Evolutionary conservation across 2,888 invertebrate genomes (phyloP).

Genomic region (Ormyrus labotus): DNA sequence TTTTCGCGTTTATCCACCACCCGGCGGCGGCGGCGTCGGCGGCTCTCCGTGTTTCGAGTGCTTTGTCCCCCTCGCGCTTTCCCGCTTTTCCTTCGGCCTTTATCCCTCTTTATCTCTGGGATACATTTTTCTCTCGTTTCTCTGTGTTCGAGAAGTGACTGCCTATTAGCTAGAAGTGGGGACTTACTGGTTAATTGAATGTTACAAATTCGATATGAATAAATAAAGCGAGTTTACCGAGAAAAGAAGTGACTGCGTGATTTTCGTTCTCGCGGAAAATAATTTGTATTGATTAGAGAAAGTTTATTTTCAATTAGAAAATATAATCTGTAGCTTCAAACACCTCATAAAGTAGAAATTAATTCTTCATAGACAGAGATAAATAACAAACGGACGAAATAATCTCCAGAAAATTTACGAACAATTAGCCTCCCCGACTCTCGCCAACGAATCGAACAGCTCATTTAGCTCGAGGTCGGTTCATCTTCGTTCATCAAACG

Average conservation of each 20-base stretch:
- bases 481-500: constrained; percentile 58
- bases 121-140: constrained; percentile 17
- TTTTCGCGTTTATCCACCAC: constrained; percentile 29
- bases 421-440: too few species aligned
- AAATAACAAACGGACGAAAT: too few species aligned
- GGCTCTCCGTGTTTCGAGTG: neutral
- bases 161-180: constrained; percentile 13
- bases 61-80: neutral
- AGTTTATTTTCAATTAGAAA: too few species aligned
- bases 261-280: too few species aligned
- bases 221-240: neutral
- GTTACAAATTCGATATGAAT: neutral
- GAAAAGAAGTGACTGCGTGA: too few species aligned
- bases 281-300: too few species aligned
- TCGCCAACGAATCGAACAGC: neutral
- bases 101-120: constrained; percentile 28
- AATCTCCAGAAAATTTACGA: too few species aligned
- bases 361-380: neutral
- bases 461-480: constrained; percentile 27
- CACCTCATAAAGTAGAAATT: neutral
- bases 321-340: neutral
- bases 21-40: neutral
- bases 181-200: neutral
- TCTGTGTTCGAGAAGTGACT: neutral
- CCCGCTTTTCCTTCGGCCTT: neutral